Evolutionary conservation across 2,888 invertebrate genomes (phyloP).

Genomic region (Spodoptera exigua): DNA sequence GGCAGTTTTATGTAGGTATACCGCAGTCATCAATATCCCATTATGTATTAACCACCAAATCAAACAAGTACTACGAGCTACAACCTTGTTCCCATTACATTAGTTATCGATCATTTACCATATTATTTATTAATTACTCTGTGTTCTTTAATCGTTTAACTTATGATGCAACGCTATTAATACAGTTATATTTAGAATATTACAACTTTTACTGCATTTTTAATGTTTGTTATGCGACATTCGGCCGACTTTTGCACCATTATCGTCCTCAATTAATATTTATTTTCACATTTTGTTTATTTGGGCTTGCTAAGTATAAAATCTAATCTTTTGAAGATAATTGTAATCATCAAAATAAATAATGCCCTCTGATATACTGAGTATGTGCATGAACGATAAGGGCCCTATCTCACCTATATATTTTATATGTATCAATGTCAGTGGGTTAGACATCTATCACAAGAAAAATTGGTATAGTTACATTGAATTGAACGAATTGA

Average conservation of each 20-base stretch:
- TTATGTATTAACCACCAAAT: slow-evolving; percentile 52
- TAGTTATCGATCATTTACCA: slow-evolving; percentile 48
- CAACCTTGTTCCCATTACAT: slow-evolving; percentile 59
- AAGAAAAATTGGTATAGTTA: slow-evolving; percentile 15
- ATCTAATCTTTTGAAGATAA: slow-evolving; percentile 25
- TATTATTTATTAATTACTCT: slow-evolving; percentile 23
- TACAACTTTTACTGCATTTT: too few relatives aligned
- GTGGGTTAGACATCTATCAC: slow-evolving; percentile 32
- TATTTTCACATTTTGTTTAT: slow-evolving; percentile 14
- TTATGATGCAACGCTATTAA: not conserved
- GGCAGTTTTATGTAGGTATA: slow-evolving; percentile 16
- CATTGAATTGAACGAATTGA: slow-evolving; percentile 21
- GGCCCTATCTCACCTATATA: slow-evolving; percentile 31
- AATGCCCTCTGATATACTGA: slow-evolving; percentile 7
- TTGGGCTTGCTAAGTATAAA: slow-evolving; percentile 1
- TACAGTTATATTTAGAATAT: not conserved
- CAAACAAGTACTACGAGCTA: slow-evolving; percentile 51
- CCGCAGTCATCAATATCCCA: slow-evolving; percentile 36
- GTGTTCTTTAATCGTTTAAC: slow-evolving; percentile 1
- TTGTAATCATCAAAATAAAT: slow-evolving; percentile 33
- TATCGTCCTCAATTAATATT: slow-evolving; percentile 8
- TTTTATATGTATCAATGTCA: slow-evolving; percentile 41
- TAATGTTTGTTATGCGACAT: not conserved
- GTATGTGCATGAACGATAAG: slow-evolving; percentile 36
- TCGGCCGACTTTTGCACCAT: slow-evolving; percentile 12